Evolutionary conservation across 64 coral and sea anemone species (phyloP).

Genomic region (Porites lutea): DNA sequence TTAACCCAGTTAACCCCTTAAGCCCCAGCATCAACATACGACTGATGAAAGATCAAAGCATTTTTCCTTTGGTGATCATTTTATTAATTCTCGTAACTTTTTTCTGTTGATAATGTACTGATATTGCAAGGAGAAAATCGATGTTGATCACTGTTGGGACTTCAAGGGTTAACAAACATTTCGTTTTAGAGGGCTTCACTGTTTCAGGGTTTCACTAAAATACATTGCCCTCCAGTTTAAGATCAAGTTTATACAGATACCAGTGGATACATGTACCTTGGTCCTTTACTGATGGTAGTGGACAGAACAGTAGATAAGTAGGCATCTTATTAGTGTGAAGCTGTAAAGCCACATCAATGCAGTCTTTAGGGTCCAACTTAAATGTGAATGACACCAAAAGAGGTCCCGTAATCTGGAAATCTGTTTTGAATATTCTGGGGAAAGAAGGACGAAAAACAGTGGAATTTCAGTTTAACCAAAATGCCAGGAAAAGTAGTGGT

Average conservation of each 20-base stretch:
- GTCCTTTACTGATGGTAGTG: not conserved
- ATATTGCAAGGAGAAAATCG: too few relatives aligned
- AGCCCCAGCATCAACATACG: too few relatives aligned
- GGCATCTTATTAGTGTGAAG: constrained; percentile 82
- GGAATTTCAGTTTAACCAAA: not conserved
- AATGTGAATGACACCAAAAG: constrained; percentile 86
- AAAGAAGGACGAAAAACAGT: not conserved
- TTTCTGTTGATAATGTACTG: too few relatives aligned
- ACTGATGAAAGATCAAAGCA: too few relatives aligned
- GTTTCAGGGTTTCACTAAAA: too few relatives aligned
- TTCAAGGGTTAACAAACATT: too few relatives aligned
- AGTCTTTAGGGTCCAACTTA: constrained; percentile 55
- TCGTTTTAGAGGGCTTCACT: too few relatives aligned
- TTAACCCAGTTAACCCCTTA: too few relatives aligned
- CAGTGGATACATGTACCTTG: constrained; percentile 66
- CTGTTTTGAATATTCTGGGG: constrained; percentile 78
- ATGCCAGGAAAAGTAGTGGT: not conserved
- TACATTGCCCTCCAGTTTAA: too few relatives aligned
- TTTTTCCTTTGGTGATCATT: too few relatives aligned
- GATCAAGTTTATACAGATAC: not conserved
- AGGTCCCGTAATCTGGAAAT: constrained; percentile 58
- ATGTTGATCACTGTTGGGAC: too few relatives aligned
- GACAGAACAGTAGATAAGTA: constrained; percentile 86
- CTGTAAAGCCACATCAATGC: constrained; percentile 81
- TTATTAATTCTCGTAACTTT: too few relatives aligned